Evolutionary conservation across 2,888 invertebrate genomes (phyloP).

Genomic region (Acronicta psi): DNA sequence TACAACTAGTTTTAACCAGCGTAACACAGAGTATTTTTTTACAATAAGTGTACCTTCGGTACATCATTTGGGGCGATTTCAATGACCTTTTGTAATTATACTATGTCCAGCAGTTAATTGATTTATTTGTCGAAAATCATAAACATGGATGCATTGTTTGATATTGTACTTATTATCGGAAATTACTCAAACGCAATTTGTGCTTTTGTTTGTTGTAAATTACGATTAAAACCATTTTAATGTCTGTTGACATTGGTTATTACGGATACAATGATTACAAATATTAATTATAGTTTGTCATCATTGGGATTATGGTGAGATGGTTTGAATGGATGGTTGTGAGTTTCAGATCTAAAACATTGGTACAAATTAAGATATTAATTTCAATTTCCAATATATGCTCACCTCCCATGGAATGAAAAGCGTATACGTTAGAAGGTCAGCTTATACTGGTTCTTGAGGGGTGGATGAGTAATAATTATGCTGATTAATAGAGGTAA

Average conservation of each 20-base stretch:
- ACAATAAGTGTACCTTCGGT: too few relatives aligned
- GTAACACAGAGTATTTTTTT: too few relatives aligned
- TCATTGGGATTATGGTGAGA: neutral
- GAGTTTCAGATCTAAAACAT: too few relatives aligned
- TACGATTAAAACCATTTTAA: conserved; percentile 3
- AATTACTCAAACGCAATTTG: conserved; percentile 1
- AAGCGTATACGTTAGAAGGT: too few relatives aligned
- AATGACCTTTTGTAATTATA: conserved; percentile 11
- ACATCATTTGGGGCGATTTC: too few relatives aligned
- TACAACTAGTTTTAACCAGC: too few relatives aligned
- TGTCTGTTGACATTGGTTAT: conserved; percentile 2
- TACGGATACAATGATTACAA: neutral
- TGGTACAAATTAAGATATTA: too few relatives aligned
- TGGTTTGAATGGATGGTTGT: neutral
- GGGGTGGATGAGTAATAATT: too few relatives aligned
- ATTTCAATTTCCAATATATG: too few relatives aligned
- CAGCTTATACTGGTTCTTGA: too few relatives aligned
- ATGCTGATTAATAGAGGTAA: too few relatives aligned
- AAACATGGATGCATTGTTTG: conserved; percentile 1
- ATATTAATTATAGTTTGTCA: neutral
- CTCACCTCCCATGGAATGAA: too few relatives aligned
- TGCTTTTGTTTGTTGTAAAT: conserved; percentile 3
- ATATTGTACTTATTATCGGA: neutral
- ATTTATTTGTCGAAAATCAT: neutral
- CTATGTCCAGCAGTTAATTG: conserved; percentile 7